These are phyloP conservation scores for Pterostichus niger DNA, from an alignment of 2,888 invertebrate species.

Conservation along the genomic window DNA sequence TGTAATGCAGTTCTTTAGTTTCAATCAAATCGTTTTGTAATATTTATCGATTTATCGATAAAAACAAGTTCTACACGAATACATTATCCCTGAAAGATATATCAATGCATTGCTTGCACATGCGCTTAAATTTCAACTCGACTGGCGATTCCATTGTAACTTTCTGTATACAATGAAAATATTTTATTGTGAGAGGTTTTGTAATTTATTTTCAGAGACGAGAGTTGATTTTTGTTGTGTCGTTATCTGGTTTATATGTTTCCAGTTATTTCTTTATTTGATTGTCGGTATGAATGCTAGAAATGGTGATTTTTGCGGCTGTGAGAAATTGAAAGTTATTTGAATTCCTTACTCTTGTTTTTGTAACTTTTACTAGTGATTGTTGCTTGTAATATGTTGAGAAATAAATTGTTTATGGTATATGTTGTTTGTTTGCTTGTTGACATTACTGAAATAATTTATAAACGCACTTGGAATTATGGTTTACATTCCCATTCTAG, in stretches of 20 bases:
- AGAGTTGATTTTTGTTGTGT: neutral
- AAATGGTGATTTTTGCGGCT: neutral
- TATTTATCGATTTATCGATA: conserved; percentile 50
- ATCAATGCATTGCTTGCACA: conserved; percentile 10
- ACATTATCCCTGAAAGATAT: conserved; percentile 22
- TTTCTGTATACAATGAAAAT: conserved; percentile 1
- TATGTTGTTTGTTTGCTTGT: conserved; percentile 22
- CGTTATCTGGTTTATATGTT: conserved; percentile 6
- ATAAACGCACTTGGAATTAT: neutral
- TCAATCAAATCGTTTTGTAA: conserved; percentile 29
- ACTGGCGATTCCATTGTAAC: conserved; percentile 9
- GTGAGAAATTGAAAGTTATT: conserved; percentile 18
- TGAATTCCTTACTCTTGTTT: conserved; percentile 6
- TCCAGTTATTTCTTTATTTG: conserved; percentile 10
- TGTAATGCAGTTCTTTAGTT: conserved; percentile 19
- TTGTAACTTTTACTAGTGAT: conserved; percentile 15
- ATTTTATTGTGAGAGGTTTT: conserved; percentile 20
- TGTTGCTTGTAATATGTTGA: neutral
- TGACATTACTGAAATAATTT: conserved; percentile 25
- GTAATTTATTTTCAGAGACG: neutral
- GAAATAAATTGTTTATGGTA: neutral
- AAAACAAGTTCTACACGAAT: conserved; percentile 48
- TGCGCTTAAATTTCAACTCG: neutral
- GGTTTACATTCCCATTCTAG: conserved; percentile 20
- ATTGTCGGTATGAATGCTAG: neutral